Evolutionary conservation across 2,113 vertebrate species (phyloP).

Genomic region (Madoqua kirkii): DNA sequence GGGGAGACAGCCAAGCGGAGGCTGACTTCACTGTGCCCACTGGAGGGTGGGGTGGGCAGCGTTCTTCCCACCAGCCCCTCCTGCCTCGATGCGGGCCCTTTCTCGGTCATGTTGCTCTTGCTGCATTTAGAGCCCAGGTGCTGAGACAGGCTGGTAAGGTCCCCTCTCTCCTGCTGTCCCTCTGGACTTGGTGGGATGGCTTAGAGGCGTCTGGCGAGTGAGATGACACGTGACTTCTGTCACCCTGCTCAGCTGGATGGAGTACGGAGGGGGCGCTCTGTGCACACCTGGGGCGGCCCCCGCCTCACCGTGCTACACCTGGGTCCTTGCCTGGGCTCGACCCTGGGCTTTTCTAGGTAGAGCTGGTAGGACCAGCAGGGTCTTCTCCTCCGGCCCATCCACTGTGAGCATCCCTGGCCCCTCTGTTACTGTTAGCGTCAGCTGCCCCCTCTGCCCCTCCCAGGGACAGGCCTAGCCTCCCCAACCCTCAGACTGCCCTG

Average conservation of each 20-base stretch:
- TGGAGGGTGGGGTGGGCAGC: background rate
- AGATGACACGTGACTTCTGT: accelerated
- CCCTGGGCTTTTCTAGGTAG: background rate
- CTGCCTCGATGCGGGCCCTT: accelerated
- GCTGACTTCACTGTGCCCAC: background rate
- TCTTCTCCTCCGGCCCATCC: background rate
- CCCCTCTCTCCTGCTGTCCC: background rate
- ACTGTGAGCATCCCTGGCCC: background rate
- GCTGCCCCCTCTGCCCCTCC: background rate
- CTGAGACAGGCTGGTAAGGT: background rate
- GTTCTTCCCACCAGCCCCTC: background rate
- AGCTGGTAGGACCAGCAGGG: background rate
- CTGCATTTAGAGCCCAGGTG: too few species aligned
- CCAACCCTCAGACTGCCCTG: background rate
- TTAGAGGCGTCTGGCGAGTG: background rate
- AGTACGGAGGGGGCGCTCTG: background rate
- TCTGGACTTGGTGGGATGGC: background rate
- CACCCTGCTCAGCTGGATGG: background rate
- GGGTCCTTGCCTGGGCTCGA: accelerated
- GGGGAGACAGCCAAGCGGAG: background rate
- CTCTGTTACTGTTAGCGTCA: background rate
- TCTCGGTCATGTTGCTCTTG: background rate
- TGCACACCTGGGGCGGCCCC: too few species aligned
- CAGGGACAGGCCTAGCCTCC: background rate
- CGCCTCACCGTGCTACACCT: background rate